Conservation (phyloP, 2,113 vertebrate species). For the Osmerus mordax region DNA sequence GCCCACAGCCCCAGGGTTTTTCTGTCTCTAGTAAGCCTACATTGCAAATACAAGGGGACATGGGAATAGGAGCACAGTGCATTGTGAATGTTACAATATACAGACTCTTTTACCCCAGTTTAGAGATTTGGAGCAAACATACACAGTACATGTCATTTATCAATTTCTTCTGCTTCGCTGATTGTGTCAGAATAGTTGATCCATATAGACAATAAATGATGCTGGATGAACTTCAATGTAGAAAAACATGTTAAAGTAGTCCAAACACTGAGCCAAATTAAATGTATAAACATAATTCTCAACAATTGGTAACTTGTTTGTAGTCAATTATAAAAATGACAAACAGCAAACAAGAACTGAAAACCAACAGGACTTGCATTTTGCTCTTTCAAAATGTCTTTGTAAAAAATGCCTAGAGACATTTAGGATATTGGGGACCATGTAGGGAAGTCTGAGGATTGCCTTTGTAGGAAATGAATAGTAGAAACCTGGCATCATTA, state of each 20-base stretch:
- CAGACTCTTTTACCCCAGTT: neutral
- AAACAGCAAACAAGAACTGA: neutral
- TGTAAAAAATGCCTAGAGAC: neutral
- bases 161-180: slow-evolving; percentile 16
- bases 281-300: neutral
- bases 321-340: neutral
- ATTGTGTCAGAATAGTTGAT: neutral
- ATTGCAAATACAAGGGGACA: neutral
- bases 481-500: slow-evolving; percentile 27
- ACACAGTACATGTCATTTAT: neutral
- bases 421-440: slow-evolving; percentile 5
- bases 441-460: slow-evolving; percentile 7
- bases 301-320: neutral
- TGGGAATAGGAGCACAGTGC: neutral
- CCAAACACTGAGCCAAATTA: too few species aligned
- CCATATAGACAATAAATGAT: neutral
- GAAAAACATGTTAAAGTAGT: neutral
- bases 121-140: neutral
- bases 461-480: slow-evolving; percentile 24
- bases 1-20: slow-evolving; percentile 54
- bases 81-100: neutral
- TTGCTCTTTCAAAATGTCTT: neutral
- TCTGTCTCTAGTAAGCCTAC: slow-evolving; percentile 13
- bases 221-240: neutral
- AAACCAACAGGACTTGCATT: neutral